Base-by-base conservation (phyloP, 2,888 invertebrate species). In the Pegoplata infirma region DNA sequence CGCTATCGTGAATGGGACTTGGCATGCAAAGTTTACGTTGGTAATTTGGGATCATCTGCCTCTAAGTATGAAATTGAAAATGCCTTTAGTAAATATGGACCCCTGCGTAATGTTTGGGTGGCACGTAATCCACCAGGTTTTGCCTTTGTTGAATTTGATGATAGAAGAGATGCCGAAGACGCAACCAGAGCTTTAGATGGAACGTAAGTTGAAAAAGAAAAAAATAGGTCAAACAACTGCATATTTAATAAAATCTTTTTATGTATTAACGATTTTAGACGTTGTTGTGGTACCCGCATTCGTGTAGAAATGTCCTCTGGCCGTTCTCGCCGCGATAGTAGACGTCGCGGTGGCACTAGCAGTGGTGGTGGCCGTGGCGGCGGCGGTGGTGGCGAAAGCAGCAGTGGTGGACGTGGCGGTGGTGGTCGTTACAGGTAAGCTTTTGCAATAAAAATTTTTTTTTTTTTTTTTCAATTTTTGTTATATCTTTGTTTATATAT, bases 291-390 rank as follows among this genome's bases (percentile, higher is more conserved):
- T 8, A 95, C 96, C 25, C 93, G 97, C 85, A 95, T 97, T 64
- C 93, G 97, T 79, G 97, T 97, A 14, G 97, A 97, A 91, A 97
- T 97, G 97, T 97, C 97, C 0, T 96, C 95, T 81, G 97, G 97
- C 0, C 92, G 96, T 83, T 95, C 95, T 61, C 91, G 96, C 63
- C 92, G 93, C 83, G 94, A 94, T 69, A 94, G 93, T 81, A 92
- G 92, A 73, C 88, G 91, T 36, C 87, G 89, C 1, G 85, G 89
- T 3, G 87, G 88, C 3, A 87, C 87, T 1, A 86, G 86, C 5
- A 86, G 88, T 7, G 86, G 85, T 0, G 84, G 85, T 0, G 84
- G 87, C 6, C 84, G 86, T 10, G 84, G 85, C 32, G 84, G 86
- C 28, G 83, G 86, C 28, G 84, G 86, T 10, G 83, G 87, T 58